phyloP scores from a whole-genome alignment of 2,888 invertebrate genomes.

The Therioaphis trifolii region DNA sequence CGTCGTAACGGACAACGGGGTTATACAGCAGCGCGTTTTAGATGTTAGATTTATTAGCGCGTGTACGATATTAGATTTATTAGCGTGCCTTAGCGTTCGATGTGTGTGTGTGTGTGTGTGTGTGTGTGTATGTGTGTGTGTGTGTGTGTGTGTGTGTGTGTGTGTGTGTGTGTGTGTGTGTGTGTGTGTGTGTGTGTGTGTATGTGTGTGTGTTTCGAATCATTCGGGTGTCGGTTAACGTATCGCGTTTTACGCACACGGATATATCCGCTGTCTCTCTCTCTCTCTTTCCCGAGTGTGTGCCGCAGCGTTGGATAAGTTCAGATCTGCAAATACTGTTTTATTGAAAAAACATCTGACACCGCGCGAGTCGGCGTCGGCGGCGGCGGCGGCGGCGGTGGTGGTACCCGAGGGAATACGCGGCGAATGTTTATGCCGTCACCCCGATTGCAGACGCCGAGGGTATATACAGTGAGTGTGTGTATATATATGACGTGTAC shows the following conservation, averaged over 20 bases:
- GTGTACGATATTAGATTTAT: not conserved
- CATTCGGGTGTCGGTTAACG: not conserved
- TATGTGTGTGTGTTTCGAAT: not conserved
- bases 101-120: too few relatives aligned
- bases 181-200: too few relatives aligned
- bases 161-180: not conserved
- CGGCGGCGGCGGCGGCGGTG: not conserved
- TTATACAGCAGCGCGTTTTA: too few relatives aligned
- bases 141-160: not conserved
- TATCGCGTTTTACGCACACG: not conserved
- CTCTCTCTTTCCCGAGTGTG: not conserved
- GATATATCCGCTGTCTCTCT: too few relatives aligned
- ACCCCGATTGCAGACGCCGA: not conserved
- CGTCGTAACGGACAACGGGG: too few relatives aligned
- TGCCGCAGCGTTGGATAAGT: not conserved
- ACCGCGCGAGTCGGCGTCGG: too few relatives aligned
- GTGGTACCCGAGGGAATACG: conserved; percentile 7
- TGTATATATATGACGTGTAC: too few relatives aligned
- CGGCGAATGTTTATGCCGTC: conserved; percentile 10
- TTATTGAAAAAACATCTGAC: conserved; percentile 32
- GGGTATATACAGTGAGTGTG: not conserved
- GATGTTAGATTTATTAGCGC: not conserved
- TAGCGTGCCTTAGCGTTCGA: too few relatives aligned
- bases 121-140: too few relatives aligned
- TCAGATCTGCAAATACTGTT: not conserved